These are phyloP conservation scores for Montipora foliosa DNA, from an alignment of 64 coral and sea anemone species.

Conservation along the genomic window DNA sequence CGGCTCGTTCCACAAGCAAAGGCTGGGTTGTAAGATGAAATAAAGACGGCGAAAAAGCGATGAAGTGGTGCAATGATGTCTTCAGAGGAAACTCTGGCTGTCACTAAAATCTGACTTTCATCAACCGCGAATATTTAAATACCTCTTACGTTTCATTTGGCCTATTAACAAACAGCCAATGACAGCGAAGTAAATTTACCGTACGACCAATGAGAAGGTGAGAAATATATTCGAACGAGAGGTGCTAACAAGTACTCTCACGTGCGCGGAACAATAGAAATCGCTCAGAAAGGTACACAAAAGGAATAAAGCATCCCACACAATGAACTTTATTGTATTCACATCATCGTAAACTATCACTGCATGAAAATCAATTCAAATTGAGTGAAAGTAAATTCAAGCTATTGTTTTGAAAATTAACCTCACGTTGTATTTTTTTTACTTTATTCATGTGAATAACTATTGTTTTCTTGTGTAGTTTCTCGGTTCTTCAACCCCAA, in stretches of 20 bases:
- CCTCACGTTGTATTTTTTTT: too few relatives aligned
- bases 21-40: background rate
- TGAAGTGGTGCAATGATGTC: background rate
- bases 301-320: constrained; percentile 20
- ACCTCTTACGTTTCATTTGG: constrained; percentile 81
- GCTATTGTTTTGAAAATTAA: constrained; percentile 40
- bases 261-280: constrained; percentile 68
- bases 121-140: constrained; percentile 93
- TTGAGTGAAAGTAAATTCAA: constrained; percentile 39
- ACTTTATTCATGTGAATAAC: too few relatives aligned
- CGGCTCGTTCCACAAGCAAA: background rate
- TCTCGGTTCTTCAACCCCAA: too few relatives aligned
- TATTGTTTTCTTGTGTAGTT: too few relatives aligned
- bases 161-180: constrained; percentile 79
- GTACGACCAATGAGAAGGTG: constrained; percentile 33
- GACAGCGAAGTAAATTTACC: constrained; percentile 2
- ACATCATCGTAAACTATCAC: constrained; percentile 40
- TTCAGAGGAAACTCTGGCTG: background rate
- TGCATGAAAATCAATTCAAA: constrained; percentile 52
- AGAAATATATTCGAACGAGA: constrained; percentile 63
- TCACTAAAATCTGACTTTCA: constrained; percentile 64
- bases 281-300: constrained; percentile 26
- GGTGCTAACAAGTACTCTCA: constrained; percentile 77
- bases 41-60: background rate
- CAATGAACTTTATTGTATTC: constrained; percentile 18